Evolutionary conservation across 2,888 invertebrate genomes (phyloP).

Genomic region (Spisula solida): DNA sequence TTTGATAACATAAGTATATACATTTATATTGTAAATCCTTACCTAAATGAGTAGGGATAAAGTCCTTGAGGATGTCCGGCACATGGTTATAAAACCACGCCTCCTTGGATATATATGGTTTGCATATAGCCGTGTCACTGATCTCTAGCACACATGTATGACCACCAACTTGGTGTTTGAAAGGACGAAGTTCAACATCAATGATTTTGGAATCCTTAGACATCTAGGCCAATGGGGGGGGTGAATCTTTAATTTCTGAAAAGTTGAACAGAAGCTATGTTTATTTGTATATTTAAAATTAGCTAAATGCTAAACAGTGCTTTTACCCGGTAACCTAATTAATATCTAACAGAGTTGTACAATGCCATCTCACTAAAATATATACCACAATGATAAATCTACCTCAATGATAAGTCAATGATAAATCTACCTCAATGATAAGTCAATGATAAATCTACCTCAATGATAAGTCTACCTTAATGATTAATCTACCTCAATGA

Average conservation of each 20-base stretch:
- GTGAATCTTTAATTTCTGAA: not conserved
- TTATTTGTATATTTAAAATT: not conserved
- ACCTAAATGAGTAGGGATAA: slow-evolving; percentile 73
- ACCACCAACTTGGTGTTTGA: slow-evolving; percentile 76
- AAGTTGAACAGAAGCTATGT: not conserved
- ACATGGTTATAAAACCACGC: slow-evolving; percentile 70
- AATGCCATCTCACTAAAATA: not conserved
- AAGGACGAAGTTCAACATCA: slow-evolving; percentile 70
- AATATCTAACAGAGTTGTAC: not conserved
- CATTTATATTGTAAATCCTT: not conserved
- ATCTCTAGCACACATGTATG: slow-evolving; percentile 74
- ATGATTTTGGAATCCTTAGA: slow-evolving; percentile 34
- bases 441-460: too few relatives aligned
- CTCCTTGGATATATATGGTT: slow-evolving; percentile 72
- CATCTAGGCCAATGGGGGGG: not conserved
- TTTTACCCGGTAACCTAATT: not conserved
- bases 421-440: too few relatives aligned
- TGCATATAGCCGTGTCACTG: slow-evolving; percentile 67
- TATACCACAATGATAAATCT: too few relatives aligned
- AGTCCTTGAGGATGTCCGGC: slow-evolving; percentile 69
- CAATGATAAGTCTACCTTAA: too few relatives aligned
- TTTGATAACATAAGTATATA: too few relatives aligned
- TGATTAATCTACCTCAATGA: too few relatives aligned
- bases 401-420: too few relatives aligned
- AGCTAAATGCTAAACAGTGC: not conserved